Evolutionary conservation across 2,113 vertebrate genomes (phyloP).

Genomic region (Pteropus alecto): DNA sequence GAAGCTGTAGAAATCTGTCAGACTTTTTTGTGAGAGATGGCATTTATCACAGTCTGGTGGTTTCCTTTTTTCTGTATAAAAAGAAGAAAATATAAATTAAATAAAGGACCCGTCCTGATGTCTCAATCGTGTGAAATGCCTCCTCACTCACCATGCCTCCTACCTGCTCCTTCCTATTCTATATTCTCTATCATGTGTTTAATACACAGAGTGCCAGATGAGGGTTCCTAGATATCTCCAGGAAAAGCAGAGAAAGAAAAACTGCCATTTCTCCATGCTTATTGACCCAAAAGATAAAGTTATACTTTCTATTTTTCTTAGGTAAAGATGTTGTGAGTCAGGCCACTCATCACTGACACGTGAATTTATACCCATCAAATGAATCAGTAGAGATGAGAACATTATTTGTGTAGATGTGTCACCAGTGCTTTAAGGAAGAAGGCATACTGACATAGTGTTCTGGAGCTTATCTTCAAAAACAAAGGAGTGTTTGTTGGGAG

Average conservation of each 20-base stretch:
- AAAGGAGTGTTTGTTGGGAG: neutral
- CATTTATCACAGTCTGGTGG: neutral
- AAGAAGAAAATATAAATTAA: neutral
- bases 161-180: neutral
- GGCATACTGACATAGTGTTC: neutral
- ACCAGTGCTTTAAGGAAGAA: neutral
- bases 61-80: constrained; percentile 12
- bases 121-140: neutral
- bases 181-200: neutral
- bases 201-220: neutral
- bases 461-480: neutral
- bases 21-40: neutral
- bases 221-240: neutral
- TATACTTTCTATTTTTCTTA: neutral
- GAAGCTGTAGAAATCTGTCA: neutral
- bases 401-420: neutral
- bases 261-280: neutral
- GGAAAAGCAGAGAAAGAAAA: neutral
- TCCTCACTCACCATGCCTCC: neutral
- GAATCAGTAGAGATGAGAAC: neutral
- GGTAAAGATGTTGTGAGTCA: neutral
- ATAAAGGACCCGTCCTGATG: neutral
- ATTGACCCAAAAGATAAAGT: neutral
- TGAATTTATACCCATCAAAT: neutral
- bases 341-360: neutral